A percentile compares a stretch with the other conserved stretches of the same genome.
These are phyloP conservation scores for Callithrix jacchus DNA, from an alignment of 2,113 vertebrate species.

Conservation along the genomic window DNA sequence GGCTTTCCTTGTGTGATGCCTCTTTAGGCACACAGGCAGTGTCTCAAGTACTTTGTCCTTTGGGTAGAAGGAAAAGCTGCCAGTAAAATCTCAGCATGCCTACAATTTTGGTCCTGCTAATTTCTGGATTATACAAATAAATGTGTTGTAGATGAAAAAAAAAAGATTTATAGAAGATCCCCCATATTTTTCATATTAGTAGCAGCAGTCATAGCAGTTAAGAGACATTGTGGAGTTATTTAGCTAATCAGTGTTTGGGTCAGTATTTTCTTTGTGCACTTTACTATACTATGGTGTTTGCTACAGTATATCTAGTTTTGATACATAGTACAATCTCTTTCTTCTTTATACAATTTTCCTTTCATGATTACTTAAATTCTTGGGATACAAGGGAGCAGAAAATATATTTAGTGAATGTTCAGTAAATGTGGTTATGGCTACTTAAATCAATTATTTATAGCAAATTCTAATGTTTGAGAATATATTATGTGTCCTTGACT, in stretches of 20 bases:
- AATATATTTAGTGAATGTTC: background rate
- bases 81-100: too few relatives aligned
- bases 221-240: accelerated
- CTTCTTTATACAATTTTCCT: background rate
- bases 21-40: too few relatives aligned
- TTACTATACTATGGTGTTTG: accelerated
- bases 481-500: background rate
- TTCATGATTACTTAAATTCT: background rate
- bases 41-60: too few relatives aligned
- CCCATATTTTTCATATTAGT: background rate
- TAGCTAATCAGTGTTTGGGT: accelerated
- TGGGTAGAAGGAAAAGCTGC: too few relatives aligned
- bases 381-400: background rate
- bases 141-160: too few relatives aligned
- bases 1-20: too few relatives aligned
- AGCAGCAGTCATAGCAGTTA: background rate
- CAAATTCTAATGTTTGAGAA: background rate
- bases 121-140: too few relatives aligned
- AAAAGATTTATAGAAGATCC: background rate
- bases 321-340: background rate
- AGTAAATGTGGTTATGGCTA: background rate
- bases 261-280: background rate
- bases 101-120: too few relatives aligned
- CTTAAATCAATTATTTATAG: background rate
- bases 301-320: accelerated